Percentiles rank a stretch among this genome's conserved stretches.
phyloP scores from a whole-genome alignment of 2,888 invertebrate species.

The Apotomis turbidana region DNA sequence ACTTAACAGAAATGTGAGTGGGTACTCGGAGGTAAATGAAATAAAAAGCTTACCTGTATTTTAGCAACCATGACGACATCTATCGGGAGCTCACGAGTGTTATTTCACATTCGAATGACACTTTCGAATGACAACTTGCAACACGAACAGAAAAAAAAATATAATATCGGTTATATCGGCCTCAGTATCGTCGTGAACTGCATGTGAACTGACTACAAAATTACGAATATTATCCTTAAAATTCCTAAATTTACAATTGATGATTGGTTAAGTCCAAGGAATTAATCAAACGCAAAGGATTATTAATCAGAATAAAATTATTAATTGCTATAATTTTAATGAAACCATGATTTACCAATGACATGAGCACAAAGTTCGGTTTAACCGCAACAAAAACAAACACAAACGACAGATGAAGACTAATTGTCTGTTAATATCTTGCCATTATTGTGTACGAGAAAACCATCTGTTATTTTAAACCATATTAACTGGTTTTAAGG shows the following conservation, averaged over 20 bases:
- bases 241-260: not conserved
- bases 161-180: too few relatives aligned
- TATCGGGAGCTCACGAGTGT: too few relatives aligned
- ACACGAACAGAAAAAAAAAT: too few relatives aligned
- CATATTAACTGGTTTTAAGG: slow-evolving; percentile 8
- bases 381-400: slow-evolving; percentile 46
- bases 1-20: too few relatives aligned
- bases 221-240: not conserved
- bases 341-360: slow-evolving; percentile 27
- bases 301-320: slow-evolving; percentile 22
- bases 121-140: too few relatives aligned
- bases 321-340: slow-evolving; percentile 34
- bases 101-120: too few relatives aligned
- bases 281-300: not conserved
- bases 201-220: too few relatives aligned
- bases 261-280: not conserved
- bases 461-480: slow-evolving; percentile 5
- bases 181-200: too few relatives aligned
- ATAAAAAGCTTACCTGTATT: too few relatives aligned
- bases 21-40: too few relatives aligned
- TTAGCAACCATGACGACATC: too few relatives aligned
- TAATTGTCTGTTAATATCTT: slow-evolving; percentile 46
- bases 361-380: slow-evolving; percentile 31
- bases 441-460: slow-evolving; percentile 37
- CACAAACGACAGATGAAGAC: slow-evolving; percentile 52